Base-by-base conservation (phyloP, 2,797 vertebrate species). In the Crypturellus tataupa region DNA sequence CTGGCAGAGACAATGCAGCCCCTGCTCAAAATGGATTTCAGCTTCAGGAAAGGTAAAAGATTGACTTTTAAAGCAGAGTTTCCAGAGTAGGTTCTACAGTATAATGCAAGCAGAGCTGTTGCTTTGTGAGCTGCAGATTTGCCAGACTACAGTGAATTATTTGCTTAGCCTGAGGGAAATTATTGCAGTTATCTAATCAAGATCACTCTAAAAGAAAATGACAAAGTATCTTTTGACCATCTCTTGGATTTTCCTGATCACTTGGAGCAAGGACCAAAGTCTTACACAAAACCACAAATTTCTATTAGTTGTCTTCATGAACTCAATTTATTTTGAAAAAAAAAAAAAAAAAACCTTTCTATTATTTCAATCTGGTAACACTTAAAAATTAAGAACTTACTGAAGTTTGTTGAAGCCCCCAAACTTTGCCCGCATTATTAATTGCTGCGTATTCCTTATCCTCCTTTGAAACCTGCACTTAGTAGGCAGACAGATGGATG, bases 401-500 rank as follows among this genome's bases (percentile, higher is more conserved):
- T 65, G 49, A 76, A 79, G 86, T 53, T 23, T 77, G 35, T 29
- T 78, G 5, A 63, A 87, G 46, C 85, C 58, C 47, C 47, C 49
- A 75, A 79, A 77, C 47, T 83, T 83, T 42, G 23, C 46, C 47
- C 85, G 65, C 53, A 80, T 81, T 94, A 92, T 83, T 76, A 87
- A 78, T 65, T 76, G 73, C 69, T 64, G 69, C 29, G 2, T 44
- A 75, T 89, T 85, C 71, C 63, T 87, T 37, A 31, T 27, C 69
- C 89, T 95, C 82, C 91, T 95, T 90, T 73, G 58, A 89, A 94
- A 89, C 64, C 71, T 53, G 31, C 59, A 79, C 77, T 73, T 87
- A 77, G 59, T 27, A 82, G 87, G 86, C 29, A 85, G 93, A 90
- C 96, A 85, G 92, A 94, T 97, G 96, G 93, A 65, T 93, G 91